These are phyloP conservation scores for Phengaris arion DNA, from an alignment of 2,888 invertebrate species.

Conservation along the genomic window DNA sequence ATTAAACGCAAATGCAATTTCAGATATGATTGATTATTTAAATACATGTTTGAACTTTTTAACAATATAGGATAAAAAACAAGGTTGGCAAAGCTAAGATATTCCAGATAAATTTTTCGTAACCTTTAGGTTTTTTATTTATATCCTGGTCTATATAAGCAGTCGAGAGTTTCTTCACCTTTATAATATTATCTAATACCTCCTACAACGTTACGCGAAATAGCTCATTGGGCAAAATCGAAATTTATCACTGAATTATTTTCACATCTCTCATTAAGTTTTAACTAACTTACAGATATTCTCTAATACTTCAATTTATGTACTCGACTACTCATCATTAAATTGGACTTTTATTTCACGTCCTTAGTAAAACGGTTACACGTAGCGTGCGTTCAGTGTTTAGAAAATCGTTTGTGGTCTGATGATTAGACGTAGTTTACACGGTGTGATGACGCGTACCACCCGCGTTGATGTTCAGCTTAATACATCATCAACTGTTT, in stretches of 20 bases:
- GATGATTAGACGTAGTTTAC: conserved; percentile 42
- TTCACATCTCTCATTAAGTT: too few relatives aligned
- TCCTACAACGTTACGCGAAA: too few relatives aligned
- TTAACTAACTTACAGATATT: too few relatives aligned
- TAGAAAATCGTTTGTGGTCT: conserved; percentile 63
- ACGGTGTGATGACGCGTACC: conserved; percentile 35
- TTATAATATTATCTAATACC: too few relatives aligned
- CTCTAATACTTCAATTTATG: too few relatives aligned
- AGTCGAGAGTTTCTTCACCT: too few relatives aligned
- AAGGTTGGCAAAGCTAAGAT: not conserved
- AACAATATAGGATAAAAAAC: not conserved
- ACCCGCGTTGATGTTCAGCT: conserved; percentile 26
- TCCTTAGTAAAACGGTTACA: not conserved
- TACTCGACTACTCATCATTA: too few relatives aligned
- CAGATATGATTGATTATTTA: conserved; percentile 17
- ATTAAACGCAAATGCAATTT: conserved; percentile 16
- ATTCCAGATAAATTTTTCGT: too few relatives aligned
- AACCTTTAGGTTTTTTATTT: too few relatives aligned
- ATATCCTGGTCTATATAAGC: too few relatives aligned
- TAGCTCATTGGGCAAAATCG: too few relatives aligned
- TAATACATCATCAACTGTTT: conserved; percentile 17
- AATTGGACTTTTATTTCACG: not conserved
- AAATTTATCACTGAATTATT: too few relatives aligned
- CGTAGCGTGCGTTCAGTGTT: conserved; percentile 51
- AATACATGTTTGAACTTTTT: not conserved